Base-by-base conservation (phyloP, 2,888 invertebrate species). In the Zootermopsis nevadensis region DNA sequence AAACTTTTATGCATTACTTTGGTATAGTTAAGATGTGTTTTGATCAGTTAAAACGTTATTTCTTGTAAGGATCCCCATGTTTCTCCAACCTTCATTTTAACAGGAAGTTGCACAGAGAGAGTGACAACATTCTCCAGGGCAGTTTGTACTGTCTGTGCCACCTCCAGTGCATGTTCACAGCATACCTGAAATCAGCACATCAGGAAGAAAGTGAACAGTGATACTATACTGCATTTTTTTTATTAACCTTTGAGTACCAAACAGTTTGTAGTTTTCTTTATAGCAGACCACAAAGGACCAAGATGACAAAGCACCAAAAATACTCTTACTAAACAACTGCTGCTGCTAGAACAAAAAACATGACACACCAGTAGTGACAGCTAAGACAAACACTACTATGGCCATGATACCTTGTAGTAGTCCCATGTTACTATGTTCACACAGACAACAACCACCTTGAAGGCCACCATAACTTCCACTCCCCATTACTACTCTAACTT, bases 91-190 rank as follows among this genome's bases (percentile, higher is more conserved):
- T 94, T 96, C 0, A 98, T 89, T 91, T 97, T 98, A 0, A 98
- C 97, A 10, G 96, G 96, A 83, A 98, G 91, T n/a, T 94, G 94
- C 4, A 99, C 95, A 80, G 91, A 92, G 38, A 98, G 89, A 84
- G 91, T 90, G 10, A 94, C 92, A 24, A 95, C 94, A 82, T 92
- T 91, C 89, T 98, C 97, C 98, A 99, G 98, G 35, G 93, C 92
- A 69, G 92, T 89, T 87, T 94, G 95, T 24, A 99, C 89, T 79
- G 95, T 91, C 84, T 89, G 89, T 0, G 93, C 92, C 77, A 95
- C 93, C 86, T 90, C 88, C 24, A 90, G 88, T 69, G 93, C 89
- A 87, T 93, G 91, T 6, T 91, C 89, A 83, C 91, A 88, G 19
- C 93, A 92, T 6, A 97, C 95, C 90, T 94, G 83, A 74, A 24